Base-by-base conservation (phyloP, 2,113 vertebrate species). In the Aphyosemion australe region DNA sequence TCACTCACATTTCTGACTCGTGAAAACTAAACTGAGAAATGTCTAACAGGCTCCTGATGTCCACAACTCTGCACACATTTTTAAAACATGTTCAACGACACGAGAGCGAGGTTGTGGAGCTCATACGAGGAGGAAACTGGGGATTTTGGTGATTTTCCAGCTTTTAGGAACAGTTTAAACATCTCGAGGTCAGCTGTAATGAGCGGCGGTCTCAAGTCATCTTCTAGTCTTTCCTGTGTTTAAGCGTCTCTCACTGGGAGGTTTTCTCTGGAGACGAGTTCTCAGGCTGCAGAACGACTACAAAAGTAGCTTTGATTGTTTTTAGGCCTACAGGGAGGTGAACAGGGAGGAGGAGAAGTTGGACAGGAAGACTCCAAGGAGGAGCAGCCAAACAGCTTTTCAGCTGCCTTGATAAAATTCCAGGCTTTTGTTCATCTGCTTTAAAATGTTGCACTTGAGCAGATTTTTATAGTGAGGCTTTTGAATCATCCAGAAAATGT, bases 141-240 rank as follows among this genome's bases (percentile, higher is more conserved):
- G 26, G 5, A 26, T 26, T 26, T 26, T 5, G 26, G 26, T 5
- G 26, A 2, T 26, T 26, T 26, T 37, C 34, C 34, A 8, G 34
- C 7, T 10, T 37, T 50, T 7, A 47, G 1, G 41, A 21, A 26
- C 26, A 21, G 10, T 4, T 39, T 41, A 42, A 49, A 16, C 12
- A 34, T 65, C 55, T 77, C 14, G 48, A 60, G 57, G 39, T 74
- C 69, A 60, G 51, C 10, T 50, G 68, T 69, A 65, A 70, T 47
- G 48, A 72, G 48, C 32, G 34, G 19, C 9, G 15, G 47, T 63
- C 67, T 55, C 52, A n/a, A 51, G 50, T 42, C 43, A 60, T 79
- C 61, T 74, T 41, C 61, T 70, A 51, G 69, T 39, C 47, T 67
- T 84, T 88, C 81, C 83, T 84, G 79, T 87, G 84, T 26, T 26